Percentiles rank a stretch among this genome's conserved stretches.
Evolutionary conservation across 1,140 invertebrate species (phyloP).

Genomic region (Pinna nobilis): DNA sequence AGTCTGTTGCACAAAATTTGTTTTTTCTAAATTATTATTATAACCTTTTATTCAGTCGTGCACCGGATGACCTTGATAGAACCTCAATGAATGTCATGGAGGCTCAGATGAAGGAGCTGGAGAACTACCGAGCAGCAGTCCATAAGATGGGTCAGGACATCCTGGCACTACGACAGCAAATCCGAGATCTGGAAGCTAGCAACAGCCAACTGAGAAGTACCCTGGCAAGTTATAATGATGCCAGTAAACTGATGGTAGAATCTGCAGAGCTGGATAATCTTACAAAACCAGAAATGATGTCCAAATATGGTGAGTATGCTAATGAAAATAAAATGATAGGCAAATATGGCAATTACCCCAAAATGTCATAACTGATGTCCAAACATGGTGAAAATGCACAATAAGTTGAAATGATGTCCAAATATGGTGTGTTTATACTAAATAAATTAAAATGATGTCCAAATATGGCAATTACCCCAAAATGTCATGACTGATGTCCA

Average conservation of each 20-base stretch:
- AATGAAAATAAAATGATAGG: too few relatives aligned
- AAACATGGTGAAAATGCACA: conserved; percentile 69
- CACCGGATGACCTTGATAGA: conserved; percentile 56
- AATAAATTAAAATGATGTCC: conserved; percentile 64
- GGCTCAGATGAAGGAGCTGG: conserved; percentile 68
- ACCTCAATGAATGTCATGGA: conserved; percentile 61
- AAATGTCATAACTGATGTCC: conserved; percentile 65
- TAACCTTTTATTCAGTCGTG: conserved; percentile 17
- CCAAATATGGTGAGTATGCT: conserved; percentile 69
- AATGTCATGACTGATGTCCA: conserved; percentile 63
- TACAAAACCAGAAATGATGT: conserved; percentile 65
- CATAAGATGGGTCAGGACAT: conserved; percentile 73
- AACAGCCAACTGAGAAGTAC: conserved; percentile 68
- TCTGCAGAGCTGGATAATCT: conserved; percentile 66
- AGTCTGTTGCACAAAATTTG: neutral
- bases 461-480: conserved; percentile 70
- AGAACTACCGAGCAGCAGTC: conserved; percentile 68
- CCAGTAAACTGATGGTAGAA: conserved; percentile 67
- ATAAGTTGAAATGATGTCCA: too few relatives aligned
- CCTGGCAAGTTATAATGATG: conserved; percentile 64
- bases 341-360: too few relatives aligned
- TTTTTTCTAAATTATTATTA: neutral
- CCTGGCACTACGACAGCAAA: conserved; percentile 58
- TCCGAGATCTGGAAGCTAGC: conserved; percentile 62
- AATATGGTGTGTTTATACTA: too few relatives aligned